Base-by-base conservation (phyloP, 2,888 invertebrate species). In the Notocelia uddmanniana region DNA sequence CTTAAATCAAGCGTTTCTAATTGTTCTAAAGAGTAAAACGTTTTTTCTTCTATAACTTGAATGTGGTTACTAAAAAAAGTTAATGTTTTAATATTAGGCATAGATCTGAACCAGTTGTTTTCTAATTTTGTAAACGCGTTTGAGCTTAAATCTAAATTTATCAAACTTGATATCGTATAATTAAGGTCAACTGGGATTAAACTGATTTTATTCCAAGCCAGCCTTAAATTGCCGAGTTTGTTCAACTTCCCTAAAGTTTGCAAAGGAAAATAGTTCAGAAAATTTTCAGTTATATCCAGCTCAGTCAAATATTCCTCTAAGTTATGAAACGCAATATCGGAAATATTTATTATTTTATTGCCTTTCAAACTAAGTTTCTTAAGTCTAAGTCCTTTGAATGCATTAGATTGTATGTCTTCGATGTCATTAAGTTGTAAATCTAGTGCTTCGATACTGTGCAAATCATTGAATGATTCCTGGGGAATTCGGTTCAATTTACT, bases 341-440 rank as follows among this genome's bases (percentile, higher is more conserved):
- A 97, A 83, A 98, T 96, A 83, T 96, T 95, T 76, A 95, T 95
- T 80, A 98, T 95, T 81, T 96, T 95, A 88, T 98, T 98, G 50
- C 97, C 97, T 87, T 98, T 97, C 78, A 98, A 94, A 86, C 97
- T 97, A 45, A 97, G 90, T 87, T 97, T 97, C 81, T 96, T 96
- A 73, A 98, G 91, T 79, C 96, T 96, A 58, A 98, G 92, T 2
- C 97, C 97, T 85, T 96, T 96, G 87, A 98, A 98, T 80, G 97
- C 96, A 83, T 97, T 97, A 79, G 97, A 96, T 74, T 97, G 96
- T 74, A 98, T 94, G 76, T 97, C 96, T 79, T 95, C 95, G 81
- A 98, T 97, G 83, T 97, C 96, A 88, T 98, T 98, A 73, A 97
- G 96, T 86, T 98, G 98, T 79, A 98, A 95, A 88, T 98, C 97